These are phyloP conservation scores for Eugnorisma glareosa DNA, from an alignment of 2,888 invertebrate species.

Conservation along the genomic window DNA sequence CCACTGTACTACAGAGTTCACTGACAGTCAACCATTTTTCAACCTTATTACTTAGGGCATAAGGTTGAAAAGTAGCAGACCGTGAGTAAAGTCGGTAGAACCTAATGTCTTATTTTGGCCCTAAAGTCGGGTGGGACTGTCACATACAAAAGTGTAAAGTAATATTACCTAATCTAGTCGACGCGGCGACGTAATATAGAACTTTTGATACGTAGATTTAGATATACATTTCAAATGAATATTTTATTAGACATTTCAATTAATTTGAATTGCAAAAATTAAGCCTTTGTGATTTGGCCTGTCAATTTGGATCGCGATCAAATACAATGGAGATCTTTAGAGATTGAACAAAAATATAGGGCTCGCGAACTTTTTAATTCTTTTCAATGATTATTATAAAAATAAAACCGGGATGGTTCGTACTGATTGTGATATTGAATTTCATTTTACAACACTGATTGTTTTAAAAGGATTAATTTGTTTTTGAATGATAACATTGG, in stretches of 20 bases:
- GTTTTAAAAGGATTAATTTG: constrained; percentile 12
- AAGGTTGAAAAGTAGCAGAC: too few species aligned
- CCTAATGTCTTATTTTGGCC: not conserved
- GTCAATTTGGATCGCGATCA: constrained; percentile 44
- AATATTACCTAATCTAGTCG: not conserved
- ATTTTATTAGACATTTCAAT: constrained; percentile 23
- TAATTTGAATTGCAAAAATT: constrained; percentile 48
- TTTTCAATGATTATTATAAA: constrained; percentile 16
- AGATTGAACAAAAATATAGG: constrained; percentile 44
- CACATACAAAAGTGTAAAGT: not conserved
- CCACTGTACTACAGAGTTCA: too few species aligned
- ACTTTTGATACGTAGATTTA: constrained; percentile 8
- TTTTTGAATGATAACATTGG: constrained; percentile 2
- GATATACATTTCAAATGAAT: constrained; percentile 31
- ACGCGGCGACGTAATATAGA: not conserved
- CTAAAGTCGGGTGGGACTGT: not conserved
- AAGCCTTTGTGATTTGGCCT: constrained; percentile 34
- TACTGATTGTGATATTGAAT: constrained; percentile 34
- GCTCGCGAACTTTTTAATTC: constrained; percentile 9
- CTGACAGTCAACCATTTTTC: too few species aligned
- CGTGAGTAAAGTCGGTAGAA: too few species aligned
- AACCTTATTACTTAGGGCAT: too few species aligned
- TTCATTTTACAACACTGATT: constrained; percentile 10
- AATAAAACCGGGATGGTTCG: constrained; percentile 6
- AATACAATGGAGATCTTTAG: constrained; percentile 29